These are phyloP conservation scores for Microplitis demolitor DNA, from an alignment of 1,140 invertebrate genomes.

Conservation along the genomic window DNA sequence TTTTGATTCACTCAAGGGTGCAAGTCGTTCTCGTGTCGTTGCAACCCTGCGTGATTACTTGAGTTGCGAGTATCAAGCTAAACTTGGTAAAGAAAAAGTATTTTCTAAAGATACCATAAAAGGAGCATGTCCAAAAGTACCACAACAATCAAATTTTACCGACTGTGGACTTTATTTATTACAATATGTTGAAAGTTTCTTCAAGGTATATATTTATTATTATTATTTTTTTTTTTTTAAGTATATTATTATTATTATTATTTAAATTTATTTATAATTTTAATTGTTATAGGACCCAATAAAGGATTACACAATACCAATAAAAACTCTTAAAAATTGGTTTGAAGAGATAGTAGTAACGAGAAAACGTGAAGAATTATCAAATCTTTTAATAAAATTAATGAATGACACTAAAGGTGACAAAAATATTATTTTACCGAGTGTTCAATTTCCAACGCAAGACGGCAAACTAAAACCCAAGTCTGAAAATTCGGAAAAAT, in stretches of 20 bases:
- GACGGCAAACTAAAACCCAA: constrained; percentile 54
- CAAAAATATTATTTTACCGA: constrained; percentile 53
- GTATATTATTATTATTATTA: constrained; percentile 46
- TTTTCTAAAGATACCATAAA: constrained; percentile 83
- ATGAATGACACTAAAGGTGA: constrained; percentile 66
- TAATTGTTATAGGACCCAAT: constrained; percentile 70
- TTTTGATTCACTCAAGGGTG: constrained; percentile 89
- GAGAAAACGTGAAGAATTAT: constrained; percentile 78
- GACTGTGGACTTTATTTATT: constrained; percentile 96
- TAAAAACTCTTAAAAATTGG: constrained; percentile 77
- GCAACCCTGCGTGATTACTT: constrained; percentile 89
- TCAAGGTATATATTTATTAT: constrained; percentile 64
- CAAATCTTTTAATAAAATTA: constrained; percentile 71
- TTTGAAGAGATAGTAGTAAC: constrained; percentile 80
- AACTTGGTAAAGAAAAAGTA: constrained; percentile 67
- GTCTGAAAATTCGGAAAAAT: constrained; percentile 33
- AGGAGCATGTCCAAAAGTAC: constrained; percentile 85
- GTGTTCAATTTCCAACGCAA: constrained; percentile 55
- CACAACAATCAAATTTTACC: constrained; percentile 95
- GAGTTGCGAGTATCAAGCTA: constrained; percentile 85
- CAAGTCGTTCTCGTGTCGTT: constrained; percentile 79
- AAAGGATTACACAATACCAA: constrained; percentile 74
- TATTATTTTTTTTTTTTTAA: constrained; percentile 74
- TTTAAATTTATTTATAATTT: not conserved
- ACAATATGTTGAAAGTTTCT: constrained; percentile 96